phyloP scores from a whole-genome alignment of 2,888 invertebrate species.

The Melanophora roralis region DNA sequence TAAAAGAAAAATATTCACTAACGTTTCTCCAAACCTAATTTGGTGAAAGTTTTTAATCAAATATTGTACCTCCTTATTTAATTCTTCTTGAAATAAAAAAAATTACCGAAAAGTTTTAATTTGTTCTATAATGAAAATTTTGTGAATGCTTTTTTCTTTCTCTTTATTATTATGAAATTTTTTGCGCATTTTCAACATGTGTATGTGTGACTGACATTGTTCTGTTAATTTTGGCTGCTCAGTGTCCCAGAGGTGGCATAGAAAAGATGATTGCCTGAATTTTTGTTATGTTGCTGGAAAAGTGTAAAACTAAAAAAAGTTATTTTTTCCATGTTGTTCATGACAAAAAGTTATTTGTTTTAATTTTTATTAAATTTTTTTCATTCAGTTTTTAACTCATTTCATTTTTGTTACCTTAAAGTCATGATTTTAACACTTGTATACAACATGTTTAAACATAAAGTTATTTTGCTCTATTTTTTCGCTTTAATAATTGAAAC shows the following conservation, averaged over 20 bases:
- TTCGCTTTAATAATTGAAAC: constrained; percentile 37
- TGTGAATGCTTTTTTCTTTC: background rate
- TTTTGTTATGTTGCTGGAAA: background rate
- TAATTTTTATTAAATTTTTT: constrained; percentile 23
- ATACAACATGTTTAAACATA: constrained; percentile 24
- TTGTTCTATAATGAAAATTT: constrained; percentile 7
- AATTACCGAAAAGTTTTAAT: background rate
- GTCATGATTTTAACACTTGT: constrained; percentile 11
- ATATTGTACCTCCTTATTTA: too few species aligned
- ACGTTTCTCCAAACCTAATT: too few species aligned
- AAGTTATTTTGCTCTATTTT: background rate
- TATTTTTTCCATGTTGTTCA: background rate
- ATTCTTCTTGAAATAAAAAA: too few species aligned
- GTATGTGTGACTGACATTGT: background rate
- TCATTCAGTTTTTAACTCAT: background rate
- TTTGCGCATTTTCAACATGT: background rate
- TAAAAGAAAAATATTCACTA: too few species aligned
- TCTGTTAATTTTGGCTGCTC: background rate
- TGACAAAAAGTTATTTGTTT: constrained; percentile 27
- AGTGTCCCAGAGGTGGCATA: constrained; percentile 36
- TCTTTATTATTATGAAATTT: background rate
- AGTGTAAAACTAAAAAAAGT: background rate
- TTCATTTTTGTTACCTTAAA: background rate
- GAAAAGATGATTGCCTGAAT: constrained; percentile 36
- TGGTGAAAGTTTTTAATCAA: too few species aligned